A percentile compares a stretch with the other conserved stretches of the same genome.
Conservation (phyloP, 2,888 invertebrate genomes). For the Phengaris alcon region DNA sequence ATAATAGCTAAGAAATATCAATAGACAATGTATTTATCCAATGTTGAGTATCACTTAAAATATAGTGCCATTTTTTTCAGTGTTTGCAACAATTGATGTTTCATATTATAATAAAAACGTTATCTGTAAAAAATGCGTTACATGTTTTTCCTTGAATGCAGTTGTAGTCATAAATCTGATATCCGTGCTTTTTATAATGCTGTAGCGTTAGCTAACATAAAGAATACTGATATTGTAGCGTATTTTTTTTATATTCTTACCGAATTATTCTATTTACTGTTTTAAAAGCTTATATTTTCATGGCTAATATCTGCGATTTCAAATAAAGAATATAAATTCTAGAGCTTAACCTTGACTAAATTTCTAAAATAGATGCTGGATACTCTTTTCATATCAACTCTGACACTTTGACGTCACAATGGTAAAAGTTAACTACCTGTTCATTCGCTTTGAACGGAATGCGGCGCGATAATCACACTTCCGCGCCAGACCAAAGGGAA, state of each 20-base stretch:
- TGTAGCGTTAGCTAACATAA: background rate
- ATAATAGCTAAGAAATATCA: too few relatives aligned
- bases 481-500: slow-evolving; percentile 17
- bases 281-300: background rate
- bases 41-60: too few relatives aligned
- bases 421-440: slow-evolving; percentile 28
- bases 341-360: background rate
- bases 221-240: background rate
- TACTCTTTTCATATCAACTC: background rate
- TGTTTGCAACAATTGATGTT: background rate
- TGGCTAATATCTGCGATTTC: background rate
- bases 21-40: too few relatives aligned
- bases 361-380: background rate
- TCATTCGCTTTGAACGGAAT: slow-evolving; percentile 16
- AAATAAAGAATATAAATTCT: background rate
- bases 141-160: slow-evolving; percentile 9
- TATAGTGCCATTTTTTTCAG: background rate
- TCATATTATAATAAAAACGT: background rate
- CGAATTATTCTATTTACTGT: background rate
- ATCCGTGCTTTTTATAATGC: background rate
- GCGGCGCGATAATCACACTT: slow-evolving; percentile 10
- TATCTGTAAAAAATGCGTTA: background rate
- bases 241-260: background rate
- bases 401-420: slow-evolving; percentile 23
- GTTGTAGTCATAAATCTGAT: slow-evolving; percentile 8